Conservation (phyloP, 2,113 vertebrate genomes). For the Oostethus manadensis region DNA sequence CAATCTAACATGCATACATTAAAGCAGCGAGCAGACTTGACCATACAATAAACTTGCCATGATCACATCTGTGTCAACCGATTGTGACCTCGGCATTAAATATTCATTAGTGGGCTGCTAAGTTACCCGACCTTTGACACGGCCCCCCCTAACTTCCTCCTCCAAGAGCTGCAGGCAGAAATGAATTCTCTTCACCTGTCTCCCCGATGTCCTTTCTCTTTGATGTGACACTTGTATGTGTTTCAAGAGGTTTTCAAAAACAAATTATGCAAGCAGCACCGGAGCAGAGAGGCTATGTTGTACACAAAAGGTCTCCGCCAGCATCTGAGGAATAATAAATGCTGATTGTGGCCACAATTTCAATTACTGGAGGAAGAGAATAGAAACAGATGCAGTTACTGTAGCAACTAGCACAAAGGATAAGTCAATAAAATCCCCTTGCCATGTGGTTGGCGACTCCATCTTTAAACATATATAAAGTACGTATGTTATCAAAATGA, state of each 20-base stretch:
- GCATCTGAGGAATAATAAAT: slow-evolving; percentile 23
- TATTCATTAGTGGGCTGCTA: slow-evolving; percentile 53
- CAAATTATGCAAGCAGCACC: neutral
- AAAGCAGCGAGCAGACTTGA: slow-evolving; percentile 3
- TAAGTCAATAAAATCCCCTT: neutral
- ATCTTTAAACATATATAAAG: too few relatives aligned
- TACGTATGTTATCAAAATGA: neutral
- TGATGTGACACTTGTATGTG: slow-evolving; percentile 14
- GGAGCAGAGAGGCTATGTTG: neutral
- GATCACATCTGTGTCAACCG: slow-evolving; percentile 33
- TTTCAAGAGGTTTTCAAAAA: slow-evolving; percentile 31
- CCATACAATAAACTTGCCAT: slow-evolving; percentile 25
- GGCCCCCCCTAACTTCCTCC: slow-evolving; percentile 38
- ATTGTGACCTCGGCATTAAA: slow-evolving; percentile 42
- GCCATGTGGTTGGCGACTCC: neutral
- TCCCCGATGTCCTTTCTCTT: slow-evolving; percentile 12
- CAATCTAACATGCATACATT: slow-evolving; percentile 6
- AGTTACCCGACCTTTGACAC: slow-evolving; percentile 51
- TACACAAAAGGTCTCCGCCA: slow-evolving; percentile 2
- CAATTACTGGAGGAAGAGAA: slow-evolving; percentile 1
- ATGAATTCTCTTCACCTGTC: slow-evolving; percentile 23
- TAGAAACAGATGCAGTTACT: neutral
- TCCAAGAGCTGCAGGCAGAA: slow-evolving; percentile 24
- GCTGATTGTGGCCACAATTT: slow-evolving; percentile 5
- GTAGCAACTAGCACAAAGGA: slow-evolving; percentile 9